Conservation (phyloP, 2,113 vertebrate species). For the Callospermophilus lateralis region DNA sequence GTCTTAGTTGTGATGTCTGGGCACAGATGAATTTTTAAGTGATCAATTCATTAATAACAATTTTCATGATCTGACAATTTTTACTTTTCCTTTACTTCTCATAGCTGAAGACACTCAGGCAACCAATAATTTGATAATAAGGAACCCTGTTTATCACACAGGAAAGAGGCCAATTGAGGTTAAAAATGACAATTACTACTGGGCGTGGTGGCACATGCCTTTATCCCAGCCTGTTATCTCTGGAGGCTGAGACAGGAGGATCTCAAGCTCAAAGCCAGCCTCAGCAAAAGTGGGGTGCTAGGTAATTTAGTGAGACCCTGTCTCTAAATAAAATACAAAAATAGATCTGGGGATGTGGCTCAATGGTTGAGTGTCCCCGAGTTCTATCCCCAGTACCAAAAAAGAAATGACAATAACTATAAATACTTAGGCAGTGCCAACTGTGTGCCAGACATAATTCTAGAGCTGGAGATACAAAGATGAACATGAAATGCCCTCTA, state of each 20-base stretch:
- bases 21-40: not conserved
- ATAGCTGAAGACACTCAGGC: not conserved
- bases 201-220: too few relatives aligned
- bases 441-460: not conserved
- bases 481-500: not conserved
- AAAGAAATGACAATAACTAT: not conserved
- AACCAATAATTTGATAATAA: not conserved
- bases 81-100: not conserved
- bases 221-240: too few relatives aligned
- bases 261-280: too few relatives aligned
- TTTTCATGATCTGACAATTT: not conserved
- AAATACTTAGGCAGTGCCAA: not conserved
- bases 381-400: too few relatives aligned
- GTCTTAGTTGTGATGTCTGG: not conserved
- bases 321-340: too few relatives aligned
- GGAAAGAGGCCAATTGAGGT: not conserved
- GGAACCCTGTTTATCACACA: not conserved
- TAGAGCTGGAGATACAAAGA: not conserved
- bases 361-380: too few relatives aligned
- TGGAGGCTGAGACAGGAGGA: too few relatives aligned
- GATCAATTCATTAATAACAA: not conserved
- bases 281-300: too few relatives aligned
- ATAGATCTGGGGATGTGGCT: too few relatives aligned
- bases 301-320: too few relatives aligned
- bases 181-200: not conserved